These are phyloP conservation scores for Rhizoglyphus robini DNA, from an alignment of 1,140 invertebrate species.

Conservation along the genomic window DNA sequence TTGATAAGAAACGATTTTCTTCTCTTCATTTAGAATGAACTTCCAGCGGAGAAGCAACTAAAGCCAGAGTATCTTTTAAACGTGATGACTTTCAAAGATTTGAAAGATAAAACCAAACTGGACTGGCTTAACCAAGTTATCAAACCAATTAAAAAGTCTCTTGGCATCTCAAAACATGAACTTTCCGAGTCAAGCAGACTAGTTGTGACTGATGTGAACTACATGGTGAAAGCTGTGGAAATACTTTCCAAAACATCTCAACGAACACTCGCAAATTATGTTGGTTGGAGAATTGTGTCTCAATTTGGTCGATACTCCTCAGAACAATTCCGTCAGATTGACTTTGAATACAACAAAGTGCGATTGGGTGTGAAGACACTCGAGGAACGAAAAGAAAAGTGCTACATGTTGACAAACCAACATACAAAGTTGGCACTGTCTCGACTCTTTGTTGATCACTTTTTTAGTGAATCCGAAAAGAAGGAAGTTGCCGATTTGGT, in stretches of 20 bases:
- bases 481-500: constrained; percentile 45
- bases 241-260: constrained; percentile 9
- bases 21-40: constrained; percentile 10
- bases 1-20: background rate
- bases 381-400: constrained; percentile 33
- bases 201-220: constrained; percentile 32
- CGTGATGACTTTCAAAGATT: constrained; percentile 32
- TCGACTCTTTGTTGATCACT: constrained; percentile 20
- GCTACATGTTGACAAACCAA: constrained; percentile 36
- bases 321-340: constrained; percentile 33
- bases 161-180: constrained; percentile 25
- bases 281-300: constrained; percentile 35
- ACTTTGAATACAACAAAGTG: constrained; percentile 38
- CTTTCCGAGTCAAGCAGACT: constrained; percentile 27
- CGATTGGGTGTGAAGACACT: constrained; percentile 31
- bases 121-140: constrained; percentile 13
- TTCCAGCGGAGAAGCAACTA: constrained; percentile 22
- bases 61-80: constrained; percentile 30
- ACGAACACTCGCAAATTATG: constrained; percentile 32
- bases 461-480: background rate
- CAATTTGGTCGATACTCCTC: constrained; percentile 26
- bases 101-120: constrained; percentile 21
- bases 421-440: constrained; percentile 39
- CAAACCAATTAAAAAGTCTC: background rate
- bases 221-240: constrained; percentile 24